Conservation (phyloP, 2,113 vertebrate genomes). For the Myocastor coypus region DNA sequence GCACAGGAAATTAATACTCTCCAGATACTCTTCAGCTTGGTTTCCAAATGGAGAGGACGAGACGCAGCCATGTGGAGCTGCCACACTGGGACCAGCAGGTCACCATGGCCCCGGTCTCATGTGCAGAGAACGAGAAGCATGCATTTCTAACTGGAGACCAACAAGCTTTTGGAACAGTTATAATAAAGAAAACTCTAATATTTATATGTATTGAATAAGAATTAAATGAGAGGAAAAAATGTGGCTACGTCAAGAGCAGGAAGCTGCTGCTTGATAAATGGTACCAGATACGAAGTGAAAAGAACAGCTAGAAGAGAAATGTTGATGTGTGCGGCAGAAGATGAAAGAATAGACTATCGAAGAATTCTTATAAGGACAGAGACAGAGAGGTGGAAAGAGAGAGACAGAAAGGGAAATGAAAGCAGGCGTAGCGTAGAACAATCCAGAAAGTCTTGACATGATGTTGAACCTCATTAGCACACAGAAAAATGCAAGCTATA, state of each 20-base stretch:
- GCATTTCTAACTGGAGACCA: neutral
- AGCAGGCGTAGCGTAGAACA: neutral
- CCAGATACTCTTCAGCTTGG: neutral
- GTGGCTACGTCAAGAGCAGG: neutral
- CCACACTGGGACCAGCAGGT: neutral
- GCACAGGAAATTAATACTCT: neutral
- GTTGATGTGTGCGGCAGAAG: neutral
- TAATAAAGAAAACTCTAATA: conserved; percentile 10
- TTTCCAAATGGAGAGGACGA: neutral
- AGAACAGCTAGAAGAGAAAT: neutral
- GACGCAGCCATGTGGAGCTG: neutral
- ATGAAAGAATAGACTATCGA: neutral
- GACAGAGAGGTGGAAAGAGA: neutral
- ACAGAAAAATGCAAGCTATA: neutral
- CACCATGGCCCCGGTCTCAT: neutral
- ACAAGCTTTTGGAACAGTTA: neutral
- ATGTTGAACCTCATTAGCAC: neutral
- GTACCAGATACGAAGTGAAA: neutral
- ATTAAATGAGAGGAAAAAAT: conserved; percentile 46
- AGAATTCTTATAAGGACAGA: neutral
- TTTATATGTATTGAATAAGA: neutral
- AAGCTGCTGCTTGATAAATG: conserved; percentile 6
- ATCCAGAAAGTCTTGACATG: neutral
- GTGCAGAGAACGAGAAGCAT: neutral
- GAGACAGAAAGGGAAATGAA: neutral